Conservation (phyloP, 2,888 invertebrate genomes). For the Papilio elwesi region DNA sequence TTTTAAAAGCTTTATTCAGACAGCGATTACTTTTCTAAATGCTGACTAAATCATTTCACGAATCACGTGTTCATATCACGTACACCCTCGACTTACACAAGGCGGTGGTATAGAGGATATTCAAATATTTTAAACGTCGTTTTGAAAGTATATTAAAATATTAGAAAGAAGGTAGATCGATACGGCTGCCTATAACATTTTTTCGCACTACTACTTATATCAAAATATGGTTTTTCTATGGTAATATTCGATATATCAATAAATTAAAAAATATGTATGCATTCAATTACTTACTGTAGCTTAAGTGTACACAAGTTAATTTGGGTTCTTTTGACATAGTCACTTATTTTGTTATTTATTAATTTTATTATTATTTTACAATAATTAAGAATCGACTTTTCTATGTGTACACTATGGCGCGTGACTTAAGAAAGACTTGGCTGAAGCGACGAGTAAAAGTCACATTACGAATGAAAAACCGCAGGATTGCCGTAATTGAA, state of each 20-base stretch:
- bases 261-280: neutral
- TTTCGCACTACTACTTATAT: neutral
- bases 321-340: too few relatives aligned
- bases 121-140: neutral
- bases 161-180: too few relatives aligned
- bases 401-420: conserved; percentile 41
- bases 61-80: conserved; percentile 19
- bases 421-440: conserved; percentile 74
- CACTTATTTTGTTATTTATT: neutral
- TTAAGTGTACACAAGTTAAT: too few relatives aligned
- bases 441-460: conserved; percentile 78
- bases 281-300: neutral
- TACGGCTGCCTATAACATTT: too few relatives aligned
- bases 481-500: conserved; percentile 83
- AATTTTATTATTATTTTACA: neutral
- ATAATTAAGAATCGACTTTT: too few relatives aligned
- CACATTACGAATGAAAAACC: conserved; percentile 84
- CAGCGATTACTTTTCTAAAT: conserved; percentile 24
- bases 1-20: conserved; percentile 40
- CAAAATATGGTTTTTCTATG: neutral
- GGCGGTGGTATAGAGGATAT: neutral
- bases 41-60: conserved; percentile 8
- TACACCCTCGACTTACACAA: neutral
- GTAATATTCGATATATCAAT: too few relatives aligned
- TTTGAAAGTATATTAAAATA: neutral